A percentile compares a stretch with the other conserved stretches of the same genome.
These are phyloP conservation scores for Arctocebus calabarensis DNA, from an alignment of 2,797 vertebrate genomes.

Conservation along the genomic window DNA sequence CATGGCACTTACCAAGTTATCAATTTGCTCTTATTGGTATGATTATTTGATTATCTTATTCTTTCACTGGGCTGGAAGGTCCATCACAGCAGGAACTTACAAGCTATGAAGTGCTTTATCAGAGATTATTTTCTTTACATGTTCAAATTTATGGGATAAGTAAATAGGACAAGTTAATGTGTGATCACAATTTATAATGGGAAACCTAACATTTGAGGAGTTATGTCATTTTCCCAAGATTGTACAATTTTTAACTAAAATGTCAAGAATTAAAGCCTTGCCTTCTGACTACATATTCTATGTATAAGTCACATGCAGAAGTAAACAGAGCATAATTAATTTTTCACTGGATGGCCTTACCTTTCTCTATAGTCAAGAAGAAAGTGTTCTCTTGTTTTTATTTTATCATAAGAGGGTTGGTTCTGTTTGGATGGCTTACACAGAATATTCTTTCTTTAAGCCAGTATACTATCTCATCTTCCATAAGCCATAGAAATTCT, in stretches of 20 bases:
- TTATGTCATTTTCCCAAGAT: not conserved
- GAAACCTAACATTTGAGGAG: not conserved
- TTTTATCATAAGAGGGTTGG: not conserved
- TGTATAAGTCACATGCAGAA: not conserved
- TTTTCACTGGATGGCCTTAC: slow-evolving; percentile 1
- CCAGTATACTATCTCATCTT: not conserved
- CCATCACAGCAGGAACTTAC: not conserved
- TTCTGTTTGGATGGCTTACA: not conserved
- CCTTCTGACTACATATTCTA: not conserved
- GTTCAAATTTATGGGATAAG: not conserved
- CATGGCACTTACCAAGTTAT: not conserved
- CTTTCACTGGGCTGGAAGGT: not conserved
- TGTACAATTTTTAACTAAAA: not conserved
- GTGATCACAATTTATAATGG: not conserved
- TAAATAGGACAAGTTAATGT: not conserved
- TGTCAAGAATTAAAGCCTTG: not conserved
- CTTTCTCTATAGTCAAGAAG: not conserved
- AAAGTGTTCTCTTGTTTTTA: not conserved
- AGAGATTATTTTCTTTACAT: not conserved
- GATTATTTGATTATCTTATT: not conserved
- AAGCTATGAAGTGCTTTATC: not conserved
- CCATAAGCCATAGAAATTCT: not conserved
- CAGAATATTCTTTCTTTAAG: not conserved
- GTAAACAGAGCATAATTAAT: not conserved
- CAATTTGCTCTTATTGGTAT: not conserved